Conservation (phyloP, 2,113 vertebrate species). For the Albula goreensis region DNA sequence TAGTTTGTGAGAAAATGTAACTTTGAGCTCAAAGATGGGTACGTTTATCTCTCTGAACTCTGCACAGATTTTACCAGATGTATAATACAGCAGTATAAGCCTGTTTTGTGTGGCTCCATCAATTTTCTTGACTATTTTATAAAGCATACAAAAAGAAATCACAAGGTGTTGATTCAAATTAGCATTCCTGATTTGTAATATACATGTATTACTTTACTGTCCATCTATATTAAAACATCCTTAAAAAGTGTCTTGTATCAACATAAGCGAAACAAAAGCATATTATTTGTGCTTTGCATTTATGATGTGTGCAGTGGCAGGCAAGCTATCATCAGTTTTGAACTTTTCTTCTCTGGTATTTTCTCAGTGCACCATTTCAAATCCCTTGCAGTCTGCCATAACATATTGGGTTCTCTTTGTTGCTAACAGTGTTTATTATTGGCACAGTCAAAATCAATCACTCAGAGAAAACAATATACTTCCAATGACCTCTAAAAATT, state of each 20-base stretch:
- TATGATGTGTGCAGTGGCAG: not conserved
- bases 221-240: not conserved
- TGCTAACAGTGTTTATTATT: not conserved
- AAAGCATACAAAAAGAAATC: too few species aligned
- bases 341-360: not conserved
- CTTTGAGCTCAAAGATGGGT: too few species aligned
- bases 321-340: not conserved
- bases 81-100: too few species aligned
- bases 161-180: too few species aligned
- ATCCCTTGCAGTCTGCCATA: too few species aligned
- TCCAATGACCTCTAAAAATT: not conserved
- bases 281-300: not conserved
- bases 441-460: not conserved
- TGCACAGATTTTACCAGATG: too few species aligned
- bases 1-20: too few species aligned
- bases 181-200: too few species aligned
- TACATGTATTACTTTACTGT: not conserved
- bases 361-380: not conserved
- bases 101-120: too few species aligned
- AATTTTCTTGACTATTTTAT: too few species aligned
- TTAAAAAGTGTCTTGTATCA: not conserved
- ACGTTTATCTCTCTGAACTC: too few species aligned
- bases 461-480: not conserved
- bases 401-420: not conserved
- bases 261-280: not conserved